Evolutionary conservation across 2,113 vertebrate species (phyloP), one percentile per base, ranked within the genome.

Genomic region (Austrofundulus limnaeus): DNA sequence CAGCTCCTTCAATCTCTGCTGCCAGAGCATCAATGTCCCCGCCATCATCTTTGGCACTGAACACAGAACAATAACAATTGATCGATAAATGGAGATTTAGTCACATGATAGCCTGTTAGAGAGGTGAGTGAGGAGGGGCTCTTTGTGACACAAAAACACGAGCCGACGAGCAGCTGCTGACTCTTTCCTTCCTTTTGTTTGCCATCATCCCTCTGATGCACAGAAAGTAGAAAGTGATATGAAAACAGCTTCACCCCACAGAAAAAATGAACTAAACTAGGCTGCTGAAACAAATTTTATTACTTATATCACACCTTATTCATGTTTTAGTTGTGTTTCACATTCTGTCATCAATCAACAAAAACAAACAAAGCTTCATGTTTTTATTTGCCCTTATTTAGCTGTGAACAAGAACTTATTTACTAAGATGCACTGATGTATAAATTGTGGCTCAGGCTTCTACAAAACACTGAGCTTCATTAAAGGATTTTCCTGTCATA

Each of bases 1-100:
- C 96, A 0, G 96, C 96, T 81, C 96, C 97, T 85, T 99, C 97
- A 80, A 98, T 99, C 84, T 99, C 95, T 41, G 96, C 96, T 34
- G 97, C 95, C 83, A 99, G 92, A 71, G 96, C 96, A 60, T 98
- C 96, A 21, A 99, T 92, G 90, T 99, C 96, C 59, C 94, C 87
- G 67, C 93, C 94, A 13, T 95, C 88, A 72, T 95, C 96, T 92
- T 96, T 98, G 86, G 93, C 82, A 86, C 97, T 98, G 73, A 42
- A 77, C 84, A 68, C 17, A 25, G 1, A 70, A 0, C 1, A 34
- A 20, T 9, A 12, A 55, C 5, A 6, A 17, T 10, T 0, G 1
- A 54, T 28, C 56, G 20, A 53, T 2, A n/a, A 6, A 1, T 5
- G 1, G 17, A 15, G 17, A 24, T 15, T 13, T 15, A 24, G 17